Evolutionary conservation across 2,113 vertebrate genomes (phyloP), one percentile per base, ranked within the genome.

Genomic region (human): DNA sequence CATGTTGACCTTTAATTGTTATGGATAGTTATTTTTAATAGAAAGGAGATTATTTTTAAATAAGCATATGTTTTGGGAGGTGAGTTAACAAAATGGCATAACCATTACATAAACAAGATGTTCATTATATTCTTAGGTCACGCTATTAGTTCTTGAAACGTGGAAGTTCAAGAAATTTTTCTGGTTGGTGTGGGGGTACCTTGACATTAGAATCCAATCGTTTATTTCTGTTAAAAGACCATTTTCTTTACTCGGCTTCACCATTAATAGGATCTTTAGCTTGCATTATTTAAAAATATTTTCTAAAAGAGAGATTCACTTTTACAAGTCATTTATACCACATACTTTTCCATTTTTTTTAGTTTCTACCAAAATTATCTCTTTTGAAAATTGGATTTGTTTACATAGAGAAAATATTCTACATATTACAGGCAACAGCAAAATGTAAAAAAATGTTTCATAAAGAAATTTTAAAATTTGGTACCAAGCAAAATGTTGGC

Each of bases 111-210:
- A 80, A 52, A 50, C 35, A 90, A 80, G 40, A 52, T 90, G 45
- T 5, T 68, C 43, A n/a, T 66, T 79, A 20, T 50, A 66, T 66
- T 66, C 23, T 66, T 30, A 68, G 35, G 59, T 20, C 55, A 48
- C 6, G 30, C 64, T 68, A 52, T 68, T 68, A 32, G 23, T 40
- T 80, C 59, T 66, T 38, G 6, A 90, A 90, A 68, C 20, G 20
- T 50, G 3, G 14, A n/a, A 25, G 5, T 50, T 64, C 8, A 8
- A 20, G 40, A 59, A 76, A 59, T 1, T 48, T 48, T 80, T 66
- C 50, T 27, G 10, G 45, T 4, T 2, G 11, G 7, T 30, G 8
- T 9, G 50, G 6, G 9, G 20, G 11, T 11, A 27, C 2, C 40
- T 59, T 76, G 27, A 89, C 40, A 4, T 76, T 61, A 38, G 27